A percentile compares a stretch with the other conserved stretches of the same genome.
Conservation (phyloP, 2,113 vertebrate species). For the Odocoileus virginianus region DNA sequence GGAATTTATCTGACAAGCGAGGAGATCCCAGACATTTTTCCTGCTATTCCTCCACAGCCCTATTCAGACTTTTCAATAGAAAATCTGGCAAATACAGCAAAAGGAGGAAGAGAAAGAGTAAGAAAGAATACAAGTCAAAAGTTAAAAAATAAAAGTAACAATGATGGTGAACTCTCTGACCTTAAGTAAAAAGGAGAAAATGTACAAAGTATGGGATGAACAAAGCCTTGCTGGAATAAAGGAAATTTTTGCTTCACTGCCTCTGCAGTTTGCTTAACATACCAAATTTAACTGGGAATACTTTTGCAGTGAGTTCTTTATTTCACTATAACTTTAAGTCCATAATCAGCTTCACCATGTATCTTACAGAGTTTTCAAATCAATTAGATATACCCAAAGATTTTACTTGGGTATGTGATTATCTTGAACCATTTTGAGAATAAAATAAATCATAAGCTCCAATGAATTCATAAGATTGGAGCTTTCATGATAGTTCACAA, state of each 20-base stretch:
- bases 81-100: slow-evolving; percentile 1
- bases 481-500: neutral
- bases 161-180: slow-evolving; percentile 55
- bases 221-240: neutral
- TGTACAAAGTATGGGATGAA: slow-evolving; percentile 17
- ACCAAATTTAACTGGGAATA: neutral
- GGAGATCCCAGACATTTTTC: neutral
- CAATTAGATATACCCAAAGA: neutral
- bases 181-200: slow-evolving; percentile 28
- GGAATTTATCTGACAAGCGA: slow-evolving; percentile 30
- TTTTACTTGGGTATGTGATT: neutral
- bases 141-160: slow-evolving; percentile 62
- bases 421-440: neutral
- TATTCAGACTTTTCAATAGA: slow-evolving; percentile 56
- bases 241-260: neutral
- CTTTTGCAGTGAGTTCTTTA: neutral
- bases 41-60: neutral
- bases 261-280: neutral
- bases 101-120: slow-evolving; percentile 33
- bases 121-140: slow-evolving; percentile 45
- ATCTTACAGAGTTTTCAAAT: neutral
- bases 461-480: neutral
- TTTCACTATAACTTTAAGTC: neutral
- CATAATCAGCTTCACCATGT: neutral
- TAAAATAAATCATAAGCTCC: neutral